A percentile compares a stretch with the other conserved stretches of the same genome.
phyloP scores from a whole-genome alignment of 1,140 invertebrate genomes.

The Caenorhabditis tropicalis region DNA sequence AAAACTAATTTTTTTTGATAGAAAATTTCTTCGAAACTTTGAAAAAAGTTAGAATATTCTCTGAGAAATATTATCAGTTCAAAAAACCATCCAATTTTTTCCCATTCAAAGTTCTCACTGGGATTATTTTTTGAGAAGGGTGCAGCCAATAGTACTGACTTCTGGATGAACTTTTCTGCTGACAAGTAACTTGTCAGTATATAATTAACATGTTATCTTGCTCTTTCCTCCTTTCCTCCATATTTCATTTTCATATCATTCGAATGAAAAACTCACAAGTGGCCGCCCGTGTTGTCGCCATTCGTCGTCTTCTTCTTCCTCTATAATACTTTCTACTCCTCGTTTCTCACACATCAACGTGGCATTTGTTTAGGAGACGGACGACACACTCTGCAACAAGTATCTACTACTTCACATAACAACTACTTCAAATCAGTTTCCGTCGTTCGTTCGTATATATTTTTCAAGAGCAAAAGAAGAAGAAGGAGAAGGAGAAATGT shows the following conservation, averaged over 20 bases:
- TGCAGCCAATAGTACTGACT: too few species aligned
- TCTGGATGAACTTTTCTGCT: too few species aligned
- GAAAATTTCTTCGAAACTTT: too few species aligned
- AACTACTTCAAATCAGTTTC: neutral
- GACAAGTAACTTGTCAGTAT: too few species aligned
- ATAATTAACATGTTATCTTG: neutral
- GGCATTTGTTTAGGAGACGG: neutral
- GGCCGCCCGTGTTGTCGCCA: slow-evolving; percentile 61
- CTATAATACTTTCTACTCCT: neutral
- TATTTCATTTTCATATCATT: neutral
- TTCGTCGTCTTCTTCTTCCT: slow-evolving; percentile 9
- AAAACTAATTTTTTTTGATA: too few species aligned
- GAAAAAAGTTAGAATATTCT: too few species aligned
- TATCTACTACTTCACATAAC: neutral
- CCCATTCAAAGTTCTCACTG: too few species aligned
- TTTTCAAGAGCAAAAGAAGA: neutral
- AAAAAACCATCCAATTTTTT: too few species aligned
- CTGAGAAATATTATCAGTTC: too few species aligned
- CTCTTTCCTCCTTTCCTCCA: neutral
- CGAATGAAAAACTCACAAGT: slow-evolving; percentile 57
- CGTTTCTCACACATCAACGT: slow-evolving; percentile 42
- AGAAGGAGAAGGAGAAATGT: neutral
- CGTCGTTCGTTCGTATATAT: neutral
- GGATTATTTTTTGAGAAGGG: too few species aligned
- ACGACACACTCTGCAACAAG: neutral